A percentile compares a stretch with the other conserved stretches of the same genome.
These are phyloP conservation scores for Acanthosepion lycidas DNA, from an alignment of 2,888 invertebrate genomes.

Conservation along the genomic window DNA sequence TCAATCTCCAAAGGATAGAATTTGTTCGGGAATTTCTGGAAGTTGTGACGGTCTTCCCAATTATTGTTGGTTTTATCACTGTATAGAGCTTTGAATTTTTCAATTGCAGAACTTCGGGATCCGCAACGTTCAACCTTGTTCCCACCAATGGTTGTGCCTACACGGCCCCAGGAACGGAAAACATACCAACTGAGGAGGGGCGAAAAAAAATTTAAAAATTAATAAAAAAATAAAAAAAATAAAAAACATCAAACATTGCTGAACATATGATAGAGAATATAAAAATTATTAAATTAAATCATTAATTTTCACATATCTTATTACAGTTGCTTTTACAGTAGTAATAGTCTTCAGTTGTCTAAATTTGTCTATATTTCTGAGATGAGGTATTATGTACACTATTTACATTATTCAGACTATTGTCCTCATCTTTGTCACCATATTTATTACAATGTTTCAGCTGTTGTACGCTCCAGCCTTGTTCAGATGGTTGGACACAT, in stretches of 20 bases:
- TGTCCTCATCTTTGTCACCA: no score
- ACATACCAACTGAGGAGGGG: constrained; percentile 80
- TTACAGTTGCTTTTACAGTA: no score
- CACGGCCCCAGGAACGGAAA: constrained; percentile 95
- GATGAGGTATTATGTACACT: no score
- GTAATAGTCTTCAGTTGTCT: no score
- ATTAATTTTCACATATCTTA: no score
- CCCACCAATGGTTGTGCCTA: constrained; percentile 92
- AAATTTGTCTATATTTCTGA: no score
- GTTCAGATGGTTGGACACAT: no score
- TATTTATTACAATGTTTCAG: no score
- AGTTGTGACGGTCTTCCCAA: constrained; percentile 82
- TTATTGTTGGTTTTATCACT: constrained; percentile 88
- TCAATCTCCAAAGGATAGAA: constrained; percentile 93
- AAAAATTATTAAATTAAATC: no score
- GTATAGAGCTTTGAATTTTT: constrained; percentile 81
- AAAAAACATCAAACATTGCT: not conserved
- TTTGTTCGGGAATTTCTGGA: constrained; percentile 82
- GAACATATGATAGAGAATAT: not conserved
- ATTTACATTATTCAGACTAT: no score
- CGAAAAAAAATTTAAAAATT: not conserved
- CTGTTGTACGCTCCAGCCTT: no score
- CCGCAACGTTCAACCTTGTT: constrained; percentile 70
- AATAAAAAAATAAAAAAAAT: no score
- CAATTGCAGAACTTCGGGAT: constrained; percentile 72